A percentile compares a stretch with the other conserved stretches of the same genome.
phyloP scores from a whole-genome alignment of 2,113 vertebrate genomes.

The Anoplopoma fimbria region DNA sequence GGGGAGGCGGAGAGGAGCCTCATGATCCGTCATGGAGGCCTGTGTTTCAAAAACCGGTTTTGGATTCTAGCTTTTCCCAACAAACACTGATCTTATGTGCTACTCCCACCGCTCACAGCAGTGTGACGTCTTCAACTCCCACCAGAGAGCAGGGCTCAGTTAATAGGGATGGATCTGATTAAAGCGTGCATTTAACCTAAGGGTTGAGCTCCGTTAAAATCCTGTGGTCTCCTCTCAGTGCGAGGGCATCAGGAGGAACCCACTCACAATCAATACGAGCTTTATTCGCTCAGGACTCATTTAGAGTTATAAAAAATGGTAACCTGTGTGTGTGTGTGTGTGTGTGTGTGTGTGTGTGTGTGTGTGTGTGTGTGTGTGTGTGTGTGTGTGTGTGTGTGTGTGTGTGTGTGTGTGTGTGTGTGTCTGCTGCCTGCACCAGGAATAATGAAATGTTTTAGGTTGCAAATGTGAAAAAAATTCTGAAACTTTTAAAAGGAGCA shows the following conservation, averaged over 20 bases:
- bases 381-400: slow-evolving; percentile 2
- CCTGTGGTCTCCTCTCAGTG: slow-evolving; percentile 1
- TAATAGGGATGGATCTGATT: slow-evolving; percentile 62
- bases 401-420: not conserved
- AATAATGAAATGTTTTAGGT: slow-evolving; percentile 10
- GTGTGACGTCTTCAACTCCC: slow-evolving; percentile 7
- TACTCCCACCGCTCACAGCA: not conserved
- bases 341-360: slow-evolving; percentile 3
- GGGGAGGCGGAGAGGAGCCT: slow-evolving; percentile 10
- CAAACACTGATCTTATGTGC: not conserved
- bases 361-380: not conserved
- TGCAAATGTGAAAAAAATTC: not conserved
- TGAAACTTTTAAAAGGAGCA: not conserved
- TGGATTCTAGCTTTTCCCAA: not conserved
- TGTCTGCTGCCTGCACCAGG: not conserved
- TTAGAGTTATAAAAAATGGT: slow-evolving; percentile 18
- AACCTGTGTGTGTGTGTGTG: not conserved
- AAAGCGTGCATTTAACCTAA: slow-evolving; percentile 56
- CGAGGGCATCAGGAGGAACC: slow-evolving; percentile 11
- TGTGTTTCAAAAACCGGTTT: slow-evolving; percentile 1
- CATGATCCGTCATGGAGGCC: slow-evolving; percentile 20
- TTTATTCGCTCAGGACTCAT: slow-evolving; percentile 32
- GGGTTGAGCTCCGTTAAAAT: slow-evolving; percentile 28
- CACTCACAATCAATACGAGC: slow-evolving; percentile 54
- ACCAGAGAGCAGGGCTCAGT: not conserved